Evolutionary conservation across 2,888 invertebrate genomes (phyloP), one percentile per base, ranked within the genome.

Genomic region (Aproaerema taeniolella): DNA sequence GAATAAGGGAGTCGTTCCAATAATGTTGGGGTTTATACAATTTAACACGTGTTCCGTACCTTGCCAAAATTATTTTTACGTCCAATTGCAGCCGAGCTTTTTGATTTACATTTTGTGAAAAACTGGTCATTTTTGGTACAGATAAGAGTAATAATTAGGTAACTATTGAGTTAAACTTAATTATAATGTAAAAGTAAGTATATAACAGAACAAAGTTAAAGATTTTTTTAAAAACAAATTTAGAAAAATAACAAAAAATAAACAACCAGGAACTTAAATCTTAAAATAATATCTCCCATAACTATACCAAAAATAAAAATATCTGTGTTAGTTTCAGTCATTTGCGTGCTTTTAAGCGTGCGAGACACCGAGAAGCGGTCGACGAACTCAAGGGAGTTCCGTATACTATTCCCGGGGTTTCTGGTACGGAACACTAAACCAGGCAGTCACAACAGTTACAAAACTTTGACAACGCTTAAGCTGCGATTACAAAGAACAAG

Each of bases 321-420:
- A 16, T 12, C 32, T 35, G 32, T 47, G 59, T 67, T 68, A 67
- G 62, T 64, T 49, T 40, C 49, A 51, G 56, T 57, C 46, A 55
- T 43, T 48, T 50, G 67, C 56, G 64, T 67, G 65, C 46, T 50
- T 16, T 17, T 43, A 63, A 58, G 66, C 57, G 56, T 62, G 66
- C 61, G 55, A 50, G 45, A 64, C 60, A 63, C 47, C 45, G 58
- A 62, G 42, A 61, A 67, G 67, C 61, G 17, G 15, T 28, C 31
- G 15, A n/a, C 13, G 24, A 33, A 33, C 39, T 39, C 28, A 11
- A 7, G 14, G 29, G 14, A 39, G 39, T 16, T 35, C 35, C 35
- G 15, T 28, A 15, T 10, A 8, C 6, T 7, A 16, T 26, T 38
- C 33, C 28, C 34, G 16, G 8, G 28, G 12, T 31, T 24, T 31